Base-by-base conservation (phyloP, 2,113 vertebrate species). In the Heterotis niloticus region DNA sequence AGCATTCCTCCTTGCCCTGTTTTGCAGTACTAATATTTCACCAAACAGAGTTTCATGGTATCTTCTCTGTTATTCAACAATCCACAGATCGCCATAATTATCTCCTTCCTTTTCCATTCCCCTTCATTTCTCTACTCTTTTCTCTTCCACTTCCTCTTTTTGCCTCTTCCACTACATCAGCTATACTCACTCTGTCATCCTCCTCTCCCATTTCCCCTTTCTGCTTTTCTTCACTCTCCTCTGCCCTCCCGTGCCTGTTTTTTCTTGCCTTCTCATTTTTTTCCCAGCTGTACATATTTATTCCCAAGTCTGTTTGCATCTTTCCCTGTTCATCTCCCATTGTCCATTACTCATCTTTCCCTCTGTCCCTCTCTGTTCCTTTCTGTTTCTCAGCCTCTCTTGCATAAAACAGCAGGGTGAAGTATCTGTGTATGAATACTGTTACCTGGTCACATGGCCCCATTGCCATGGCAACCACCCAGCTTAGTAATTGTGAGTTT, bases 401-500 rank as follows among this genome's bases (percentile, higher is more conserved):
- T 34, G 28, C 62, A 23, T 67, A 60, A 64, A 65, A 79, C 44
- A 79, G 59, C 60, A 54, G n/a, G 59, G 23, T 52, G 59, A 23
- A 57, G 34, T 18, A 56, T 74, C 70, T 79, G 57, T 72, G 60
- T 71, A 54, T 51, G 52, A 75, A 79, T 23, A 64, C 60, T 11
- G 70, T 54, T 44, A 23, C 23, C 23, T 67, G 51, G 51, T 75
- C 71, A 75, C 64, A 29, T 71, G 78, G 64, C 24, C 75, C 18
- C 44, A 23, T 57, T 52, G 14, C 64, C 78, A 75, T 67, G 62
- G 64, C 62, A 79, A 79, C 78, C 62, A 14, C 64, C 51, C 71
- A 74, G 78, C 64, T 44, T 75, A 65, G 62, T 34, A 79, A 66
- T 59, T 79, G 70, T 74, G 24, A 34, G 26, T 74, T 73, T 73